These are phyloP conservation scores for Heteromyza rotundicornis DNA, from an alignment of 2,888 invertebrate species.

Conservation along the genomic window DNA sequence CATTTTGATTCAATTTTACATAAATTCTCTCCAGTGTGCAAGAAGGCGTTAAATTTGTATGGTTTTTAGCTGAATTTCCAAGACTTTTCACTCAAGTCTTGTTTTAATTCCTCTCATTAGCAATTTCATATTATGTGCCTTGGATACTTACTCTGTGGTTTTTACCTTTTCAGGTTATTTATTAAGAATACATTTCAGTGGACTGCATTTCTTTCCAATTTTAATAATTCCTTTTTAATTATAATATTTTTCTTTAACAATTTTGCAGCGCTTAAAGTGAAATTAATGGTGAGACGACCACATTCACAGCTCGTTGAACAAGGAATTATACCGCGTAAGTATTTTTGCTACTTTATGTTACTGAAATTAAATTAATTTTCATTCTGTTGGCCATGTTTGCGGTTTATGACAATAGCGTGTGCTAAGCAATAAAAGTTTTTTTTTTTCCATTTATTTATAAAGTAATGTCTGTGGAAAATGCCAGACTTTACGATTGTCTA, in stretches of 20 bases:
- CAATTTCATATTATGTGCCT: not conserved
- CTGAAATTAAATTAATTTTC: not conserved
- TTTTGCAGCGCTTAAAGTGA: constrained; percentile 91
- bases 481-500: too few species aligned
- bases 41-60: not conserved
- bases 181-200: too few species aligned
- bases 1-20: too few species aligned
- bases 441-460: too few species aligned
- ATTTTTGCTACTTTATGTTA: constrained; percentile 19
- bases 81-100: too few species aligned
- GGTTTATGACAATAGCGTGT: too few species aligned
- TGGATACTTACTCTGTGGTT: not conserved
- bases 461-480: too few species aligned
- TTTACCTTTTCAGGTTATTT: not conserved
- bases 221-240: not conserved
- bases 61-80: constrained; percentile 17
- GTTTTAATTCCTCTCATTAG: not conserved
- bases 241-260: too few species aligned
- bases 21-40: not conserved
- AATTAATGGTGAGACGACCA: constrained; percentile 92
- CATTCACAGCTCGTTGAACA: constrained; percentile 95
- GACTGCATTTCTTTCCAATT: not conserved
- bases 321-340: constrained; percentile 99
- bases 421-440: too few species aligned
- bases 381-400: too few species aligned